Conservation (phyloP, 2,113 vertebrate species). For the Chlorocebus sabaeus region DNA sequence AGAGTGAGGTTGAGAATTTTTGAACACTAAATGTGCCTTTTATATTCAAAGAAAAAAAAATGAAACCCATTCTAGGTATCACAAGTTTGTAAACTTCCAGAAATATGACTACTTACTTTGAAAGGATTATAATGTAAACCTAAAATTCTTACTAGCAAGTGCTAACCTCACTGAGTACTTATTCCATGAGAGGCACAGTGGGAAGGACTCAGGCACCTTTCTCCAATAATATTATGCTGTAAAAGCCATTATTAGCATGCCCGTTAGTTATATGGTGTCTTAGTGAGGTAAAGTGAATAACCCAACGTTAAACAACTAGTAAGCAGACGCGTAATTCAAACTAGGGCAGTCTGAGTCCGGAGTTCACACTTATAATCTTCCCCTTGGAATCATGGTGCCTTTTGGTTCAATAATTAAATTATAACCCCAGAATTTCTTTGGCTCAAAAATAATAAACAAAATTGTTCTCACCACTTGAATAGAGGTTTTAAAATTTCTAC, state of each 20-base stretch:
- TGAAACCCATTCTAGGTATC: background rate
- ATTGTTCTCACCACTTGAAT: background rate
- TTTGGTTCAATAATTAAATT: conserved; percentile 27
- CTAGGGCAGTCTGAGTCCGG: background rate
- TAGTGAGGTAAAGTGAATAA: background rate
- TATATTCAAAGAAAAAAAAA: background rate
- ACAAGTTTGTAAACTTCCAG: background rate
- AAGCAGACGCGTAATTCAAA: background rate
- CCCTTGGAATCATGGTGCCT: background rate
- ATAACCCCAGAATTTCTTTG: background rate
- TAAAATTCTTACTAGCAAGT: background rate
- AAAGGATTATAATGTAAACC: background rate
- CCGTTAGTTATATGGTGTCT: background rate
- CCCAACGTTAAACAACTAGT: background rate
- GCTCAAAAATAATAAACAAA: conserved; percentile 37
- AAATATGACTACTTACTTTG: background rate
- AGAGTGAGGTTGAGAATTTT: conserved; percentile 32
- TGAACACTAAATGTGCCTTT: background rate
- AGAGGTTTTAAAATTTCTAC: background rate
- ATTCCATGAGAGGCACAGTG: fast-evolving
- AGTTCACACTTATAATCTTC: background rate
- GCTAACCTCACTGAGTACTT: background rate
- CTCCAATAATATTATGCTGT: background rate
- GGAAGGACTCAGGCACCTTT: background rate
- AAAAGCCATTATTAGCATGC: background rate